phyloP scores from a whole-genome alignment of 2,113 vertebrate species.

The Micromys minutus region DNA sequence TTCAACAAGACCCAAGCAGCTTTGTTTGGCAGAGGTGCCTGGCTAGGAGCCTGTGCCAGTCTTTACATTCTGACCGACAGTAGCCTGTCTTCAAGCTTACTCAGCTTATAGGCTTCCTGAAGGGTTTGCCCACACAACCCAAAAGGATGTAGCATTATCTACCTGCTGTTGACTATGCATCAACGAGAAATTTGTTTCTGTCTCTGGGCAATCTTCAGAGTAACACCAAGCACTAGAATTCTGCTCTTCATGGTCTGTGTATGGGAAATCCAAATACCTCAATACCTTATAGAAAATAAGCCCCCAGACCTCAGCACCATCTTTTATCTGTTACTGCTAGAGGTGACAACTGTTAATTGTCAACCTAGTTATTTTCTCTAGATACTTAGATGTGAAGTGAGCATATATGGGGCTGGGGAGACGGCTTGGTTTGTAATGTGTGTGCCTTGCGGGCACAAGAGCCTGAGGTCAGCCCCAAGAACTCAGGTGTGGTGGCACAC shows the following conservation, averaged over 20 bases:
- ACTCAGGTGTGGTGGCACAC: background rate
- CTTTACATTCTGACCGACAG: background rate
- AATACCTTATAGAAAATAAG: background rate
- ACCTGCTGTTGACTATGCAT: too few relatives aligned
- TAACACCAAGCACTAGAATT: background rate
- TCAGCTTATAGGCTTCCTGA: background rate
- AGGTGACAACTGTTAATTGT: background rate
- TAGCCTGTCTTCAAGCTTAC: background rate
- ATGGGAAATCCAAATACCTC: background rate
- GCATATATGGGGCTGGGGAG: background rate
- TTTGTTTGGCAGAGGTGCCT: background rate
- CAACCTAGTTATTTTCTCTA: background rate
- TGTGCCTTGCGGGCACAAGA: background rate
- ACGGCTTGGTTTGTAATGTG: background rate
- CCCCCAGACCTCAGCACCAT: background rate
- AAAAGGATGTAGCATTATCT: background rate
- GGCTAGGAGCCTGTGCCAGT: background rate
- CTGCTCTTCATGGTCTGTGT: background rate
- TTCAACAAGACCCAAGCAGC: background rate
- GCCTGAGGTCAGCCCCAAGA: background rate
- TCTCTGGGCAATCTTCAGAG: background rate
- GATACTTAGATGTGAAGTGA: background rate
- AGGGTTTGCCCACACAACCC: background rate
- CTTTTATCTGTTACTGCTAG: background rate
- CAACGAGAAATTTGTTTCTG: background rate